These are phyloP conservation scores for Trogon melanurus DNA, from an alignment of 2,113 vertebrate species.

Conservation along the genomic window DNA sequence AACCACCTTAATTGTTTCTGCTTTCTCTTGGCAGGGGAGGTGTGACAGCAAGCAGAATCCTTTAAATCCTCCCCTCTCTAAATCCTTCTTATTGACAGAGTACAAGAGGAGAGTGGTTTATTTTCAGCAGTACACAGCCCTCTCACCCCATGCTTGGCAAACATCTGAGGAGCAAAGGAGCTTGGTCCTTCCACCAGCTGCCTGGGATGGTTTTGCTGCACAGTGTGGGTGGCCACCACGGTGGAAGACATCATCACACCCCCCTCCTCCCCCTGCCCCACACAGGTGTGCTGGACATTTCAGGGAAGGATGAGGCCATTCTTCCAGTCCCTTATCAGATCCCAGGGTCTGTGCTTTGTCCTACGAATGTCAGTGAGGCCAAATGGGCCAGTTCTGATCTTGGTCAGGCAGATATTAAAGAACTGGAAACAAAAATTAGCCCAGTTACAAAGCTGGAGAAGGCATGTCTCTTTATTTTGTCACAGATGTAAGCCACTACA, in stretches of 20 bases:
- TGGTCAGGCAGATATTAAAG: neutral
- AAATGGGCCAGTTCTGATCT: neutral
- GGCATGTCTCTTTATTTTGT: neutral
- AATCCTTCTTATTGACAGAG: neutral
- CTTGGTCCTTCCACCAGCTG: rapidly evolving
- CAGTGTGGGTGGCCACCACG: neutral
- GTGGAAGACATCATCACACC: no score
- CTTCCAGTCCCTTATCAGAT: neutral
- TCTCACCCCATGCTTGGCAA: rapidly evolving
- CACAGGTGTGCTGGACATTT: neutral
- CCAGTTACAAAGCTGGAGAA: neutral
- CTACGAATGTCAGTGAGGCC: neutral
- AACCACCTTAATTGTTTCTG: neutral
- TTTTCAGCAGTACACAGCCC: neutral
- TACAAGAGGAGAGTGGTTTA: neutral
- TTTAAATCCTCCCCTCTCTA: neutral
- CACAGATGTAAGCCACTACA: neutral
- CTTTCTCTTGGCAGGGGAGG: neutral
- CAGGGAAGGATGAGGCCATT: neutral
- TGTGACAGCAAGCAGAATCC: neutral
- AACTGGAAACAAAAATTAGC: neutral
- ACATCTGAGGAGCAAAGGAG: rapidly evolving
- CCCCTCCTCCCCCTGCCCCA: no score
- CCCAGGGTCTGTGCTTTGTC: neutral
- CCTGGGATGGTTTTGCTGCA: rapidly evolving